These are phyloP conservation scores for Sussaba pulchella DNA, from an alignment of 2,888 invertebrate genomes.

Conservation along the genomic window DNA sequence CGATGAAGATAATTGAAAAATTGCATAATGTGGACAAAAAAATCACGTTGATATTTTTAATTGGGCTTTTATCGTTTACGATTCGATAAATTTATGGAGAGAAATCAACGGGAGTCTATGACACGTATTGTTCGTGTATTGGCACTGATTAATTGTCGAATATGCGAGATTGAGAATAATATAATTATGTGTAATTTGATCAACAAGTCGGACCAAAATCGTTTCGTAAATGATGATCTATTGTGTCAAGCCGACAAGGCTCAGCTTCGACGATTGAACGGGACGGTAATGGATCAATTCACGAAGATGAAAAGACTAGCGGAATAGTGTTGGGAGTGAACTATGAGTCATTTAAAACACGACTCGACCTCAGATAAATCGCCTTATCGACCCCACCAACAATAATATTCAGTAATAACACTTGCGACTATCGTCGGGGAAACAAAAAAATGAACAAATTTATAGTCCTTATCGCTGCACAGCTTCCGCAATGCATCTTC, in stretches of 20 bases:
- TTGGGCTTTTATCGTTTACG: too few species aligned
- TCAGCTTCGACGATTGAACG: not conserved
- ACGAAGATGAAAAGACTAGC: constrained; percentile 12
- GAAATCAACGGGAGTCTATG: too few species aligned
- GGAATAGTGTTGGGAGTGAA: constrained; percentile 13
- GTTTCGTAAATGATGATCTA: constrained; percentile 8
- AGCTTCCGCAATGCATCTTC: constrained; percentile 3
- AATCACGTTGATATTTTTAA: too few species aligned
- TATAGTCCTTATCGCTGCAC: constrained; percentile 9
- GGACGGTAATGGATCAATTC: constrained; percentile 28
- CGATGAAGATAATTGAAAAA: too few species aligned
- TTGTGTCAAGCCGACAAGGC: constrained; percentile 13
- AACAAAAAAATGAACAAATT: constrained; percentile 9
- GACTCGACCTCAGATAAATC: constrained; percentile 53
- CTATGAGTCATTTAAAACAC: constrained; percentile 15
- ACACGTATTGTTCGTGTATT: too few species aligned
- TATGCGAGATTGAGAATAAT: not conserved
- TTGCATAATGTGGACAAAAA: too few species aligned
- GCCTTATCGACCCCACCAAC: constrained; percentile 32
- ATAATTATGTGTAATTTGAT: constrained; percentile 29
- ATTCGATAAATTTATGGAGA: too few species aligned
- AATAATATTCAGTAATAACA: constrained; percentile 46
- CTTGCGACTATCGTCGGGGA: constrained; percentile 12
- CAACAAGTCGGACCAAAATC: constrained; percentile 12
- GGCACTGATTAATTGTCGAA: not conserved